Conservation (phyloP, 2,113 vertebrate genomes). For the Hemiscyllium ocellatum region DNA sequence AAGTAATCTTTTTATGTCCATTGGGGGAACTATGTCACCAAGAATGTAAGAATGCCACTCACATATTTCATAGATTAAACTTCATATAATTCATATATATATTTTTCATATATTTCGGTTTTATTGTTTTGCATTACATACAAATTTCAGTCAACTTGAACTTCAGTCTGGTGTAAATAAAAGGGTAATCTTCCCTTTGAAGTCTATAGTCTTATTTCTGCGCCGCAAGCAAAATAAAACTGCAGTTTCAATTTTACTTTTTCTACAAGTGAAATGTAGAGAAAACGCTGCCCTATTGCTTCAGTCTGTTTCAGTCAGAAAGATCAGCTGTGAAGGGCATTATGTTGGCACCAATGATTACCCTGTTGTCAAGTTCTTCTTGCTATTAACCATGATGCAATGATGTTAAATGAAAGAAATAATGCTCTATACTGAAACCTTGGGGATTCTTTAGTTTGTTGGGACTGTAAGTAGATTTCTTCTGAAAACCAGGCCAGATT, state of each 20-base stretch:
- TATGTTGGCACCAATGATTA: not conserved
- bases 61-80: not conserved
- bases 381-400: not conserved
- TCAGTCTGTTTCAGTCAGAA: not conserved
- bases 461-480: not conserved
- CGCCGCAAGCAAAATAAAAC: not conserved
- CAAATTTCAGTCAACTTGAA: not conserved
- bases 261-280: not conserved
- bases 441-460: not conserved
- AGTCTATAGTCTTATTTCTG: not conserved
- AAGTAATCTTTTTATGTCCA: not conserved
- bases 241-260: not conserved
- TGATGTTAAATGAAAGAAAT: not conserved
- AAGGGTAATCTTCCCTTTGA: not conserved
- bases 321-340: not conserved
- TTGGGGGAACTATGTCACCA: not conserved
- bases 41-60: not conserved
- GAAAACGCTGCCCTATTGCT: not conserved
- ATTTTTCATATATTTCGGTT: not conserved
- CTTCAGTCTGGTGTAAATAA: not conserved
- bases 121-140: not conserved
- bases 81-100: no score
- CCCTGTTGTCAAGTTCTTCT: not conserved
- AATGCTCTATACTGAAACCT: not conserved
- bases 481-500: not conserved